Conservation (phyloP, 2,113 vertebrate species). For the Onychostoma macrolepis region DNA sequence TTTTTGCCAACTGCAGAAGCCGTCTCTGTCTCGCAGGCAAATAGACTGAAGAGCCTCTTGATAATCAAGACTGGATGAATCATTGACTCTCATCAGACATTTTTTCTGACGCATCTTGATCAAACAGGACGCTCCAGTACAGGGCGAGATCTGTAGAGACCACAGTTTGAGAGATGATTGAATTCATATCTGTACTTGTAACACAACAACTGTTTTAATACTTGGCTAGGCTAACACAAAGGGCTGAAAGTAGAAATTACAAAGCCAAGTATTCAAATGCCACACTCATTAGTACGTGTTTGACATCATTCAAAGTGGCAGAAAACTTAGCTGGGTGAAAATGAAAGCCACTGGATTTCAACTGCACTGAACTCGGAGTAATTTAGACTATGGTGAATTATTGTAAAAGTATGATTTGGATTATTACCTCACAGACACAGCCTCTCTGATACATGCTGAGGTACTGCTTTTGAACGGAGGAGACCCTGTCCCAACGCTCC, state of each 20-base stretch:
- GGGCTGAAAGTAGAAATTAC: no score
- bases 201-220: no score
- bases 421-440: conserved; percentile 73
- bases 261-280: no score
- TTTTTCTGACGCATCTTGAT: not conserved
- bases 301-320: no score
- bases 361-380: no score
- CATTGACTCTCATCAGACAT: not conserved
- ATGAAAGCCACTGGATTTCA: no score
- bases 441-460: conserved; percentile 91
- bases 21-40: not conserved
- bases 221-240: no score
- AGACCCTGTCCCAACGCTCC: conserved; percentile 87
- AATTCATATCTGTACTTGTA: not conserved
- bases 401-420: not conserved
- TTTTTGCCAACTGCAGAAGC: not conserved
- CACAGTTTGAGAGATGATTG: not conserved
- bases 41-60: not conserved
- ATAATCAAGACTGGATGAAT: rapidly evolving
- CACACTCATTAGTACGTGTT: no score
- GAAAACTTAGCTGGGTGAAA: no score
- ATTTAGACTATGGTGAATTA: not conserved
- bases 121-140: not conserved
- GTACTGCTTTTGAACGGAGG: conserved; percentile 86
- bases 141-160: no score